phyloP scores from a whole-genome alignment of 2,113 vertebrate species.

The Oreochromis spilurus region DNA sequence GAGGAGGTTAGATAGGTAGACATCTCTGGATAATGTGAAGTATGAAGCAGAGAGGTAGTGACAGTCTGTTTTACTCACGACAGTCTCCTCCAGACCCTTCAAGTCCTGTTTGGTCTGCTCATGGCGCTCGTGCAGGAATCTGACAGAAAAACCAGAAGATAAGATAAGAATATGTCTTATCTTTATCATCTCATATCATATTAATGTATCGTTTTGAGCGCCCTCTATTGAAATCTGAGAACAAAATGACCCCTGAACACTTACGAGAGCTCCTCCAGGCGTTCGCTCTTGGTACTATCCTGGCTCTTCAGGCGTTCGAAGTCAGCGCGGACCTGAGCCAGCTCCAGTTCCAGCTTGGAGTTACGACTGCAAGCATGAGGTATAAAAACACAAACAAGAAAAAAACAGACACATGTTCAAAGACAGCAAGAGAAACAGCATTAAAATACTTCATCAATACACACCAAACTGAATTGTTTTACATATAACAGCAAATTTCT shows the following conservation, averaged over 20 bases:
- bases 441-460: background rate
- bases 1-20: background rate
- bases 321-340: conserved; percentile 82
- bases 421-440: background rate
- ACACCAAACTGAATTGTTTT: background rate
- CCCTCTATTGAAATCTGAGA: background rate
- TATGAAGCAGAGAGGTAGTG: background rate
- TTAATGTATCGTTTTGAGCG: background rate
- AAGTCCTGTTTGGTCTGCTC: conserved; percentile 92
- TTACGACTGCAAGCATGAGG: conserved; percentile 73
- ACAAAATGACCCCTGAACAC: conserved; percentile 14
- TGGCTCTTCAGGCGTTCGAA: conserved; percentile 84
- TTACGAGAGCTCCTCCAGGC: conserved; percentile 89
- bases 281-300: conserved; percentile 82
- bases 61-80: conserved; percentile 75
- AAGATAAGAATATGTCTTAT: background rate
- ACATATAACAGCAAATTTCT: background rate
- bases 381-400: background rate
- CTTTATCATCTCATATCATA: background rate
- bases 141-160: conserved; percentile 40
- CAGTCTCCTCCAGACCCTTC: conserved; percentile 90
- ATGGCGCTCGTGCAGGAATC: conserved; percentile 88
- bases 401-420: background rate
- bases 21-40: background rate
- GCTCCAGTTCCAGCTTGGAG: conserved; percentile 84